These are phyloP conservation scores for Arrhopalites spinosus DNA, from an alignment of 2,888 invertebrate species.

Conservation along the genomic window DNA sequence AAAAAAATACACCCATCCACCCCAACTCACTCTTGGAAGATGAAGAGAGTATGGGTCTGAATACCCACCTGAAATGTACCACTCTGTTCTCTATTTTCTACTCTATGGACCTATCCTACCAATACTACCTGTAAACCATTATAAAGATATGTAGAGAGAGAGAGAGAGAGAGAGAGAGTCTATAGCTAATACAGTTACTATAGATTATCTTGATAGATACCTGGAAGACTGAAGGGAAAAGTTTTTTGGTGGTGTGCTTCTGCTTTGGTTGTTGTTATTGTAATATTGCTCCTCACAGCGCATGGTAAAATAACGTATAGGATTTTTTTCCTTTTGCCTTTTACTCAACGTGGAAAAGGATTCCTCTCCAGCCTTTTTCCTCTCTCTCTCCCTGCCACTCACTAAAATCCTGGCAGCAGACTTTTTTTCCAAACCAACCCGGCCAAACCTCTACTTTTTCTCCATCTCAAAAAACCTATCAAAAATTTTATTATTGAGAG, in stretches of 20 bases:
- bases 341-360: slow-evolving; percentile 7
- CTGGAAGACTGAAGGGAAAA: slow-evolving; percentile 26
- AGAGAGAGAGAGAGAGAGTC: not conserved
- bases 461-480: not conserved
- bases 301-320: slow-evolving; percentile 26
- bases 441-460: slow-evolving; percentile 19
- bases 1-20: too few relatives aligned
- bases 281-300: slow-evolving; percentile 11
- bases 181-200: not conserved
- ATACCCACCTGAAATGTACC: too few relatives aligned
- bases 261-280: not conserved
- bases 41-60: too few relatives aligned
- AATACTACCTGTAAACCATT: too few relatives aligned
- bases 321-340: not conserved
- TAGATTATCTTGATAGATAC: not conserved
- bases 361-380: slow-evolving; percentile 5
- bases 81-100: too few relatives aligned
- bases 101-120: too few relatives aligned
- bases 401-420: slow-evolving; percentile 28
- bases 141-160: not conserved
- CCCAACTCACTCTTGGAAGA: too few relatives aligned
- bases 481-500: too few relatives aligned
- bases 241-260: slow-evolving; percentile 4
- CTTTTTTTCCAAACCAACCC: slow-evolving; percentile 18
- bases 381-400: slow-evolving; percentile 11